These are phyloP conservation scores for Tachypleus tridentatus DNA, from an alignment of 1,140 invertebrate species.

Conservation along the genomic window DNA sequence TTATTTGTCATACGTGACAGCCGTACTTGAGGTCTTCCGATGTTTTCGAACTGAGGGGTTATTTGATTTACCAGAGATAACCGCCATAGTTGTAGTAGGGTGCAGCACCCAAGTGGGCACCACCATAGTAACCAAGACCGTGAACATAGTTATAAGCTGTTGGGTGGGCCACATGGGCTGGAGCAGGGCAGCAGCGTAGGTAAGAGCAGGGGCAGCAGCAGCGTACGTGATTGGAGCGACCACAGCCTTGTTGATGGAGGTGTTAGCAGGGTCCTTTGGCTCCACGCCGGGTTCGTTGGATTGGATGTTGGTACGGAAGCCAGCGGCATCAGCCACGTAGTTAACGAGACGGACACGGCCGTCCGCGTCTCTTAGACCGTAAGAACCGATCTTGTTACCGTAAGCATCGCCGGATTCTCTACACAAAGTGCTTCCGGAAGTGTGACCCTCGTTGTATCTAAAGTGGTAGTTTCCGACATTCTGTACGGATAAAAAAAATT, in stretches of 20 bases:
- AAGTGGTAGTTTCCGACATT: conserved; percentile 28
- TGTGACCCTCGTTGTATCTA: conserved; percentile 28
- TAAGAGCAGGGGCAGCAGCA: conserved; percentile 21
- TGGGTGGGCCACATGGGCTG: not conserved
- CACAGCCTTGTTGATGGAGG: conserved; percentile 19
- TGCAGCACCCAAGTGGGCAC: too few relatives aligned
- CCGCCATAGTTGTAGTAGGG: too few relatives aligned
- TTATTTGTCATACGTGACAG: too few relatives aligned
- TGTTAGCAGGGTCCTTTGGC: conserved; percentile 21
- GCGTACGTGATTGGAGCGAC: conserved; percentile 28
- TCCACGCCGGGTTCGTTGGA: conserved; percentile 24
- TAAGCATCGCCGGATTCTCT: conserved; percentile 22
- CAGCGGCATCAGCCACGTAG: conserved; percentile 29
- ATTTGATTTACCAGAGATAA: too few relatives aligned
- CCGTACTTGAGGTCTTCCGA: too few relatives aligned
- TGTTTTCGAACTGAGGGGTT: too few relatives aligned
- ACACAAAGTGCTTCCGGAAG: conserved; percentile 27
- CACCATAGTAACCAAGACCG: too few relatives aligned
- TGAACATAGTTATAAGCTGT: not conserved
- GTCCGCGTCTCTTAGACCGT: conserved; percentile 26
- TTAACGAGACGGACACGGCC: conserved; percentile 27
- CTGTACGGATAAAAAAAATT: conserved; percentile 3
- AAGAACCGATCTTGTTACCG: conserved; percentile 26
- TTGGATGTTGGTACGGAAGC: conserved; percentile 26
- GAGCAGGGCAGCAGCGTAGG: conserved; percentile 30